Evolutionary conservation across 2,888 invertebrate species (phyloP).

Genomic region (Nineta flava): DNA sequence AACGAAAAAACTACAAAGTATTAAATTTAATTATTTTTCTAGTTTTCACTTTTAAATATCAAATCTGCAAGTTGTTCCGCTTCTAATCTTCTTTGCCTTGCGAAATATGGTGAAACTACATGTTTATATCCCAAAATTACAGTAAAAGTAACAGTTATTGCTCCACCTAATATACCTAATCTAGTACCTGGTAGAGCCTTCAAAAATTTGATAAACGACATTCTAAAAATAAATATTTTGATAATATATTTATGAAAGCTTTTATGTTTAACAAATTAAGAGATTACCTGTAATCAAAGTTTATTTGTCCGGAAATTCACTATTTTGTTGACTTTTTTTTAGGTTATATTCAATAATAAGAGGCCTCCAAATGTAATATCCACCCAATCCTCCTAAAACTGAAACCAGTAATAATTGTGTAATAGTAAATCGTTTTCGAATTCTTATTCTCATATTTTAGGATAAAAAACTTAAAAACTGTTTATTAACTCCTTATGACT

Average conservation of each 20-base stretch:
- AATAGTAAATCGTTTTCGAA: not conserved
- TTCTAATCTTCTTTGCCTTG: not conserved
- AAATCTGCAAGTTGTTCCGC: not conserved
- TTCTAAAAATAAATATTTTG: not conserved
- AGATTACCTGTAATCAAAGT: not conserved
- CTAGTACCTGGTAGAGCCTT: not conserved
- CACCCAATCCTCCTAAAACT: not conserved
- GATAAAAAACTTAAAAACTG: not conserved
- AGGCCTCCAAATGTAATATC: not conserved
- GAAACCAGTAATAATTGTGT: not conserved
- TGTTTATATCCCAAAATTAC: not conserved
- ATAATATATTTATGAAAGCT: too few relatives aligned
- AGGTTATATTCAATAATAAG: not conserved
- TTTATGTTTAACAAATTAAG: not conserved
- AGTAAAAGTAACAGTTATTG: not conserved
- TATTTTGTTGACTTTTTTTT: not conserved
- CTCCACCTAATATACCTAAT: not conserved
- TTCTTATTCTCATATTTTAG: not conserved
- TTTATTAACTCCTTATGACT: not conserved
- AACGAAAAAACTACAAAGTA: too few relatives aligned
- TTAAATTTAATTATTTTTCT: too few relatives aligned
- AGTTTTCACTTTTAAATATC: not conserved
- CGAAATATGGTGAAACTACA: not conserved
- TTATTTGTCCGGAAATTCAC: not conserved
- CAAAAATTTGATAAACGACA: not conserved